Evolutionary conservation across 2,888 invertebrate genomes (phyloP), one percentile per base, ranked within the genome.

Genomic region (Lasioglossum malachurum): DNA sequence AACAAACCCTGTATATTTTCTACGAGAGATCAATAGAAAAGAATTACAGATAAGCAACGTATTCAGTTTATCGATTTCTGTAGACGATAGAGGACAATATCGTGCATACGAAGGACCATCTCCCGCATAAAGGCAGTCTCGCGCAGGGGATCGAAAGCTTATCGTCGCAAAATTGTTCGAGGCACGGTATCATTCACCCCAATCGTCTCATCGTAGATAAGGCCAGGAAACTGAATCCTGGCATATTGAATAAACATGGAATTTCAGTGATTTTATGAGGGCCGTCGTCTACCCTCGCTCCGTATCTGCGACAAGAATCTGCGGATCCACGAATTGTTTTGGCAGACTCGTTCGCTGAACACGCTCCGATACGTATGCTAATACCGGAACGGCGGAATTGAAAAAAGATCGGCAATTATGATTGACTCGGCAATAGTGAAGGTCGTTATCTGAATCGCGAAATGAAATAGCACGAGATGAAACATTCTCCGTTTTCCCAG

Each of bases 221-320:
- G 79, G 44, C 80, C 35, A 60, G 76, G 80, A 79, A 76, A 80
- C 83, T 78, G 86, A 89, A 87, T 90, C 88, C 79, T 53, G 80
- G 64, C 80, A 94, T 95, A 95, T 95, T 95, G 95, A 95, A 95
- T 95, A 94, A 94, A 95, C 94, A 95, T 95, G 92, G 93, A 94
- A 94, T 94, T 94, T 93, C 94, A 93, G 93, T 95, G 94, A 95
- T 95, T 95, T 95, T 94, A 94, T 88, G 94, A 94, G 91, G 91
- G 90, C 92, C 82, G 93, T 92, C 89, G 88, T 88, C 88, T 82
- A 86, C 78, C 87, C 77, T 71, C 76, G 67, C 77, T 79, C 64
- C 76, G 88, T 95, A 94, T 94, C 94, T 81, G 77, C 76, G 79
- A 57, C 84, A 84, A 86, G 83, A 87, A 94, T 94, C 94, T 90